Percentiles rank a stretch among this genome's conserved stretches.
Conservation (phyloP, 2,113 vertebrate species). For the Gavia stellata region DNA sequence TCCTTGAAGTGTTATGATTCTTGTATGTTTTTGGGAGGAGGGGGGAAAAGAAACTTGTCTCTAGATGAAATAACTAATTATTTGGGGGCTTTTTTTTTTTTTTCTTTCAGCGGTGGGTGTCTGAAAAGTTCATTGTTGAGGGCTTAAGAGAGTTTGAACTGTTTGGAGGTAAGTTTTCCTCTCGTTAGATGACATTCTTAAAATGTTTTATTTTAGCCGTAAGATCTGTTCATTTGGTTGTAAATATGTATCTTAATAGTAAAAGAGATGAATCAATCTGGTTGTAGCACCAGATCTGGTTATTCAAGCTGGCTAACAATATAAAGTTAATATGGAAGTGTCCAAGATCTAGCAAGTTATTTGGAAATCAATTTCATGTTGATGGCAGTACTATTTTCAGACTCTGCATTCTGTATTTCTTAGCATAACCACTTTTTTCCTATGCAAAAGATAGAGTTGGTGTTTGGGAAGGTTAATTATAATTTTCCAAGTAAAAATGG, state of each 20-base stretch:
- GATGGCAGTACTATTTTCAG: not conserved
- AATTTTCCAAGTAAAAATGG: not conserved
- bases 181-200: accelerated
- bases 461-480: not conserved
- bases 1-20: not conserved
- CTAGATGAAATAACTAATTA: constrained; percentile 35
- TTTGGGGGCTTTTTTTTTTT: constrained; percentile 38
- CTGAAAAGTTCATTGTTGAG: constrained; percentile 98
- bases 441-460: not conserved
- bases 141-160: constrained; percentile 95
- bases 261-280: not conserved
- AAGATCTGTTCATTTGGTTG: not conserved
- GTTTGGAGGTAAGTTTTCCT: constrained; percentile 88
- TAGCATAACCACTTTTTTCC: not conserved
- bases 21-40: not conserved
- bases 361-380: not conserved
- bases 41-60: not conserved
- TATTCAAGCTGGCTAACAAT: not conserved
- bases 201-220: not conserved
- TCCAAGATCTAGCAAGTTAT: not conserved
- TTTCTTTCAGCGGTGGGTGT: constrained; percentile 90
- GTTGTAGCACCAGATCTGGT: not conserved
- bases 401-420: not conserved
- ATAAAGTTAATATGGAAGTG: not conserved
- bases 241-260: not conserved